Conservation (phyloP, 2,888 invertebrate species). For the Zootermopsis nevadensis region DNA sequence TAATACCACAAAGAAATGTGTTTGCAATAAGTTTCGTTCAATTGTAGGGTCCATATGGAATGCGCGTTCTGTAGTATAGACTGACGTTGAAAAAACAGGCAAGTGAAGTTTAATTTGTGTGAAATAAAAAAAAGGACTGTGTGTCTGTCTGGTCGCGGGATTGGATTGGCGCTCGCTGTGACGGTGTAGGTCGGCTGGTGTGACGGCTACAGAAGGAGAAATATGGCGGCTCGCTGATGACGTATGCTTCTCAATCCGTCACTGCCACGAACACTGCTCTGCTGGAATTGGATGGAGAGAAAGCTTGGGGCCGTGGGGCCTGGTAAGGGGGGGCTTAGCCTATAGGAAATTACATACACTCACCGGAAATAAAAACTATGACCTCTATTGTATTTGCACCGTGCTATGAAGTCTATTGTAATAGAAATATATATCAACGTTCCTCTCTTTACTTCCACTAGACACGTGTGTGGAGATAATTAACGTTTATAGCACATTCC, state of each 20-base stretch:
- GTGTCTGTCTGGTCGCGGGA: background rate
- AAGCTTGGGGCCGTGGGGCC: constrained; percentile 48
- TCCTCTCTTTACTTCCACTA: background rate
- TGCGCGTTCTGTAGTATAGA: background rate
- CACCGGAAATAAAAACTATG: constrained; percentile 52
- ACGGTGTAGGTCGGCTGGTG: constrained; percentile 33
- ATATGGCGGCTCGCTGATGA: constrained; percentile 64
- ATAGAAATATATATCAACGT: constrained; percentile 17
- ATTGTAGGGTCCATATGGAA: constrained; percentile 11
- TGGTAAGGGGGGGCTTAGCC: constrained; percentile 61
- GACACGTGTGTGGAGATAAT: background rate
- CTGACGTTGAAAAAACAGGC: constrained; percentile 36
- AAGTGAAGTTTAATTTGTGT: constrained; percentile 44
- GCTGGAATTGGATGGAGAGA: constrained; percentile 64
- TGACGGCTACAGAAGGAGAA: constrained; percentile 48
- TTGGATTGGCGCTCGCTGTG: constrained; percentile 37
- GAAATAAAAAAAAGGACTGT: constrained; percentile 21
- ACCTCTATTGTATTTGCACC: constrained; percentile 15
- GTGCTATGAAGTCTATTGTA: constrained; percentile 8
- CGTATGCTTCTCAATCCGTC: constrained; percentile 77
- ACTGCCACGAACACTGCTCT: constrained; percentile 67
- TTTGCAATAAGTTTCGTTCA: background rate
- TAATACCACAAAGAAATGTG: background rate
- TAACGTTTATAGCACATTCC: background rate
- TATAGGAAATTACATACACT: constrained; percentile 68